Evolutionary conservation across 2,113 vertebrate genomes (phyloP).

Genomic region (Megaceryle maxima): DNA sequence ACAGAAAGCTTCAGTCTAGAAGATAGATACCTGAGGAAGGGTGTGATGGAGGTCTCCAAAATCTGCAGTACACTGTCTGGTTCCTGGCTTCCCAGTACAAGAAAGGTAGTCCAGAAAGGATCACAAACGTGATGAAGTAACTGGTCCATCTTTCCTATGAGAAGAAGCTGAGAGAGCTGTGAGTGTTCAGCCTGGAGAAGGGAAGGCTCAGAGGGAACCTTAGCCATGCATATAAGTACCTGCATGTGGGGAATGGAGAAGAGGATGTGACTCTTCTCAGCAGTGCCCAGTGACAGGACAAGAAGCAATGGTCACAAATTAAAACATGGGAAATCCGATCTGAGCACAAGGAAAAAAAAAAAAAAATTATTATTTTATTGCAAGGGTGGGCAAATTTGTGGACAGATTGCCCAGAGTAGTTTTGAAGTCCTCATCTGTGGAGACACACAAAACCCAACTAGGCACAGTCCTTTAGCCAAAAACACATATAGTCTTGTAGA

Average conservation of each 20-base stretch:
- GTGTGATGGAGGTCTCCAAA: background rate
- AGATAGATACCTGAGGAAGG: background rate
- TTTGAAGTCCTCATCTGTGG: background rate
- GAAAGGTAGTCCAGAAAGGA: too few species aligned
- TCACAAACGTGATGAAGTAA: background rate
- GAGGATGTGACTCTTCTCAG: background rate
- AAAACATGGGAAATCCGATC: background rate
- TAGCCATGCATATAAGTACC: rapidly evolving
- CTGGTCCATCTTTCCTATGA: background rate
- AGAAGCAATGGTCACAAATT: background rate
- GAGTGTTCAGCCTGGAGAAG: background rate
- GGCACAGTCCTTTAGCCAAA: background rate
- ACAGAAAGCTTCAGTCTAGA: background rate
- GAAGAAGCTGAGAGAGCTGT: background rate
- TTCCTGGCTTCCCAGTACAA: background rate
- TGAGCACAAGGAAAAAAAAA: background rate
- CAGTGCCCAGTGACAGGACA: background rate
- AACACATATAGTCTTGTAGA: background rate
- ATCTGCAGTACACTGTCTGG: background rate
- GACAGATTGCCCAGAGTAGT: background rate
- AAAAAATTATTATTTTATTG: background rate
- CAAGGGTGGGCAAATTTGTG: background rate
- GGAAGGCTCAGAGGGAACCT: background rate
- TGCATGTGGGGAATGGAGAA: background rate
- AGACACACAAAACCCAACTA: background rate